Percentiles rank a stretch among this genome's conserved stretches.
phyloP scores from a whole-genome alignment of 2,797 vertebrate genomes.

The Helarctos malayanus region DNA sequence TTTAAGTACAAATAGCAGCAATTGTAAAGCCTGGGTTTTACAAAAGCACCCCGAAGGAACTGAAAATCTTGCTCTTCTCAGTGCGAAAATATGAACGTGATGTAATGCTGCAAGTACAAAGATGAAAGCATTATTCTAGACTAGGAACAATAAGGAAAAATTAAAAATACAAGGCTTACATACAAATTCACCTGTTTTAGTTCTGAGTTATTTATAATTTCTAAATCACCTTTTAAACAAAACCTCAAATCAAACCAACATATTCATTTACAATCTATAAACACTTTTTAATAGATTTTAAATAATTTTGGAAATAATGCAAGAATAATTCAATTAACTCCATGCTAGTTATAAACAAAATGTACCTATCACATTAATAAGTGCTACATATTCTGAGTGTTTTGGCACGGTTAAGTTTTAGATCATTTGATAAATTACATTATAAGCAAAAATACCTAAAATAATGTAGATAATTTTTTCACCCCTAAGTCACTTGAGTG shows the following conservation, averaged over 20 bases:
- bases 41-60: not conserved
- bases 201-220: not conserved
- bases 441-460: slow-evolving; percentile 53
- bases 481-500: not conserved
- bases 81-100: not conserved
- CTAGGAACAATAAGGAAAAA: not conserved
- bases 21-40: not conserved
- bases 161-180: not conserved
- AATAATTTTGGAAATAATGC: slow-evolving; percentile 41
- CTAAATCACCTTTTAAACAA: slow-evolving; percentile 15
- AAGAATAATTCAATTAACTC: slow-evolving; percentile 65
- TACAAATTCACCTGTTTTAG: not conserved
- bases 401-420: not conserved
- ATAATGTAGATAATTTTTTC: slow-evolving; percentile 22
- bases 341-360: slow-evolving; percentile 19
- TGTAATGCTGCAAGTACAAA: not conserved
- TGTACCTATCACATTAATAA: slow-evolving; percentile 27
- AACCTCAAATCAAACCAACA: slow-evolving; percentile 35
- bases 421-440: slow-evolving; percentile 51
- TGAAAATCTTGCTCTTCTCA: not conserved
- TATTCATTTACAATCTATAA: slow-evolving; percentile 8
- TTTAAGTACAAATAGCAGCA: not conserved
- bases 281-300: slow-evolving; percentile 32
- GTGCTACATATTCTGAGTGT: not conserved
- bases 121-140: not conserved